Conservation (phyloP, 2,797 vertebrate species). For the Crenuchus spilurus region DNA sequence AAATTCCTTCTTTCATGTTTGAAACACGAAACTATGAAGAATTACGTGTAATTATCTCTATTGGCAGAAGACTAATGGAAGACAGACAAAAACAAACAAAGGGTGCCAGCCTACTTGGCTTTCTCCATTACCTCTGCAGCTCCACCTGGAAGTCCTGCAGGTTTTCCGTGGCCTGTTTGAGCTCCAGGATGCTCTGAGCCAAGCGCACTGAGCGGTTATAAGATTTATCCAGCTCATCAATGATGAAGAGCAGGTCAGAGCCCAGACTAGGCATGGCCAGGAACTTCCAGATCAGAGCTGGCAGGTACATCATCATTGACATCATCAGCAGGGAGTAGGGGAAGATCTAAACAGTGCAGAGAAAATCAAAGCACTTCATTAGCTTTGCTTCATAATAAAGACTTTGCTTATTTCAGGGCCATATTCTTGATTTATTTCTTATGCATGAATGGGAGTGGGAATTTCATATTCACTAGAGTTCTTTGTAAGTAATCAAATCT, state of each 20-base stretch:
- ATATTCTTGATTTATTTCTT: not conserved
- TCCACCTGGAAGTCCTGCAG: conserved; percentile 88
- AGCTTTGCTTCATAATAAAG: not conserved
- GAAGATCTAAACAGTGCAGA: conserved; percentile 80
- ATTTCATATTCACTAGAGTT: not conserved
- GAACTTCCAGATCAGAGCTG: conserved; percentile 89
- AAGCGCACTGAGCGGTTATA: conserved; percentile 94
- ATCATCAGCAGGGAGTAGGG: conserved; percentile 93
- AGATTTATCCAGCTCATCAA: conserved; percentile 94
- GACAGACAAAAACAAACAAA: not conserved
- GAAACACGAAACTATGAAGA: not conserved
- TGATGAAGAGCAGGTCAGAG: conserved; percentile 91
- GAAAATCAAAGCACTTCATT: not conserved
- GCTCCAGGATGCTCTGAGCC: conserved; percentile 91
- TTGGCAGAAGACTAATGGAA: not conserved
- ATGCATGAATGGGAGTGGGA: not conserved
- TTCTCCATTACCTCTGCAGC: conserved; percentile 83
- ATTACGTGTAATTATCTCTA: not conserved
- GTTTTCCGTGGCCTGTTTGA: conserved; percentile 80
- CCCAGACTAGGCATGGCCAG: conserved; percentile 83
- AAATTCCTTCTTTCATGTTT: not conserved
- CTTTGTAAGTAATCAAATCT: not conserved
- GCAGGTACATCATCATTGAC: conserved; percentile 91
- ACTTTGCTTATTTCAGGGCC: not conserved
- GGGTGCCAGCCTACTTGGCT: not conserved